These are phyloP conservation scores for Tenthredo notha DNA, from an alignment of 2,888 invertebrate genomes.

Conservation along the genomic window DNA sequence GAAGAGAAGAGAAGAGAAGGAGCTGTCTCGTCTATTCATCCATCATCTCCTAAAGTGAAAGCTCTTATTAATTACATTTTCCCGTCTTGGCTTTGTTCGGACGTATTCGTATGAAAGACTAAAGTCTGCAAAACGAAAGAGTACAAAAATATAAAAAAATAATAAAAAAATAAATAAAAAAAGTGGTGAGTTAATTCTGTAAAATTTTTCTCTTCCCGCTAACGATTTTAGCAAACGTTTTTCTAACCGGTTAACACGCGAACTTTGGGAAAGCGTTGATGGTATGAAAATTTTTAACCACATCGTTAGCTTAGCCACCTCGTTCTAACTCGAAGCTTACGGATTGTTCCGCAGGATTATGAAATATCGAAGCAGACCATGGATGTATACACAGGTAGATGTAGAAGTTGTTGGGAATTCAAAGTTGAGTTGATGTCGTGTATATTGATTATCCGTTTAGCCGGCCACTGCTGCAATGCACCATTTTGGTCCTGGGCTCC, in stretches of 20 bases:
- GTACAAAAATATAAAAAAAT: not conserved
- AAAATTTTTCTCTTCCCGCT: not conserved
- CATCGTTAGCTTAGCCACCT: not conserved
- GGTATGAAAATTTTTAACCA: not conserved
- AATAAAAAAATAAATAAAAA: not conserved
- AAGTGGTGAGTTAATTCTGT: not conserved
- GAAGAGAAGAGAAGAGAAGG: not conserved
- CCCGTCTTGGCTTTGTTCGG: not conserved
- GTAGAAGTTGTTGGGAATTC: constrained; percentile 63
- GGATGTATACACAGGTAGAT: constrained; percentile 18
- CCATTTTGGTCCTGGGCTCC: constrained; percentile 59
- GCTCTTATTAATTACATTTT: constrained; percentile 34
- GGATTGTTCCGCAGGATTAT: not conserved
- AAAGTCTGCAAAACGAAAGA: not conserved
- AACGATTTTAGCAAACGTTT: not conserved
- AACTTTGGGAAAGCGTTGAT: not conserved
- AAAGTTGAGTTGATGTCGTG: constrained; percentile 70
- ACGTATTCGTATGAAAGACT: not conserved
- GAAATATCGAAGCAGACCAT: not conserved
- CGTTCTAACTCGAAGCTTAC: not conserved
- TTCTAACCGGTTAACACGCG: not conserved
- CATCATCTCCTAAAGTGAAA: constrained; percentile 34
- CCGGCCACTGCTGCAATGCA: constrained; percentile 74
- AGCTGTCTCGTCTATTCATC: constrained; percentile 32
- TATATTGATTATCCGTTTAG: constrained; percentile 73